These are phyloP conservation scores for Porites cylindrica DNA, from an alignment of 92 coral and sea anemone species.

Conservation along the genomic window DNA sequence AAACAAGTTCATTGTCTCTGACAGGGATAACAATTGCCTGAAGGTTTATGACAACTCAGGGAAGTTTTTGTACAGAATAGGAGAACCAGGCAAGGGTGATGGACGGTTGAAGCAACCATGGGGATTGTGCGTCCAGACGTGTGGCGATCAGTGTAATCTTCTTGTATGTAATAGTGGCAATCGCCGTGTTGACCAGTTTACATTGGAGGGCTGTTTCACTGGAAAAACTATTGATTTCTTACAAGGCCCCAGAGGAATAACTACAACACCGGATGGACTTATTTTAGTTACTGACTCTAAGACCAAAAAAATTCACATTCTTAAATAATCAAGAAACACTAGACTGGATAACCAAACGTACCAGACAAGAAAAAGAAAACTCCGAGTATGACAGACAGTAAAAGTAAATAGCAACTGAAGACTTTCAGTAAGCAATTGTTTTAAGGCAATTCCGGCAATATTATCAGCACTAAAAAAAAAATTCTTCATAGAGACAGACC, in stretches of 20 bases:
- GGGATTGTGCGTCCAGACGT: neutral
- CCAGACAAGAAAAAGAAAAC: too few relatives aligned
- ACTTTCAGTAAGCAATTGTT: too few relatives aligned
- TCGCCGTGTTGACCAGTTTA: neutral
- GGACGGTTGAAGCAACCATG: neutral
- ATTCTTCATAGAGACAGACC: too few relatives aligned
- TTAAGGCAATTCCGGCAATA: too few relatives aligned
- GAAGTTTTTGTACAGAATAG: neutral
- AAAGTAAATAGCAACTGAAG: neutral
- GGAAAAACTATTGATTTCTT: neutral
- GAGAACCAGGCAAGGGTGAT: neutral
- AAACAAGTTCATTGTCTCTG: conserved; percentile 2
- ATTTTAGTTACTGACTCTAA: neutral
- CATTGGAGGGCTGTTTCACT: neutral
- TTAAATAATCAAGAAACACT: neutral
- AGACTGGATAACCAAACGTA: neutral
- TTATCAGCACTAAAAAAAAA: too few relatives aligned
- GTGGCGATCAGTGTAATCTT: neutral
- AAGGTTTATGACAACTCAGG: conserved; percentile 6
- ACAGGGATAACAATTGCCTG: neutral
- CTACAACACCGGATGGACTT: conserved; percentile 3
- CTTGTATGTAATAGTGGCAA: neutral
- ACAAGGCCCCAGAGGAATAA: neutral
- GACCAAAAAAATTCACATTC: neutral
- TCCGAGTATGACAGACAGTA: too few relatives aligned